Conservation (phyloP, 2,113 vertebrate genomes). For the Limnothrissa miodon region DNA sequence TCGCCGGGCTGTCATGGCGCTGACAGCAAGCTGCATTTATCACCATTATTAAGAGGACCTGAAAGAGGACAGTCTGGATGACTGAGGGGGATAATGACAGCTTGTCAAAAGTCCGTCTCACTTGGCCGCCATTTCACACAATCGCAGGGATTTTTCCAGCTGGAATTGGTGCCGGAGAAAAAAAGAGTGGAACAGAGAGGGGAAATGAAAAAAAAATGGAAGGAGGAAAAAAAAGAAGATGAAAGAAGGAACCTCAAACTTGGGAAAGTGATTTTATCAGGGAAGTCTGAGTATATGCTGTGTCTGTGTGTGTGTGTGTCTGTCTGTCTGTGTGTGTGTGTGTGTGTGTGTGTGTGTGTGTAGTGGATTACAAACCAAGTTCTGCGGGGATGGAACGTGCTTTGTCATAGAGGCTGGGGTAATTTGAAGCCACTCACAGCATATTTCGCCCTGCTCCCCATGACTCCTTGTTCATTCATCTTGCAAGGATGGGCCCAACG, state of each 20-base stretch:
- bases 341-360: constrained; percentile 34
- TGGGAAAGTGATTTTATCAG: constrained; percentile 62
- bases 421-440: constrained; percentile 45
- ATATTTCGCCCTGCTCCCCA: neutral
- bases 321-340: constrained; percentile 28
- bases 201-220: constrained; percentile 52
- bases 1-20: constrained; percentile 54
- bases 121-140: constrained; percentile 51
- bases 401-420: constrained; percentile 45
- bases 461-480: neutral
- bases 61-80: constrained; percentile 54
- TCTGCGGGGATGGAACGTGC: constrained; percentile 35
- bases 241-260: constrained; percentile 61
- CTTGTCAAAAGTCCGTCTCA: constrained; percentile 51
- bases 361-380: constrained; percentile 44
- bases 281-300: constrained; percentile 25
- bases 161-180: constrained; percentile 52
- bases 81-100: constrained; percentile 56
- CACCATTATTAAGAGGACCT: constrained; percentile 50
- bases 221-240: constrained; percentile 50
- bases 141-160: constrained; percentile 64
- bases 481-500: neutral
- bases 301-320: too few relatives aligned
- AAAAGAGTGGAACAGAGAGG: constrained; percentile 55
- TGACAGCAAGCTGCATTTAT: constrained; percentile 67